phyloP scores from a whole-genome alignment of 2,797 vertebrate species.

The Vireo griseus region DNA sequence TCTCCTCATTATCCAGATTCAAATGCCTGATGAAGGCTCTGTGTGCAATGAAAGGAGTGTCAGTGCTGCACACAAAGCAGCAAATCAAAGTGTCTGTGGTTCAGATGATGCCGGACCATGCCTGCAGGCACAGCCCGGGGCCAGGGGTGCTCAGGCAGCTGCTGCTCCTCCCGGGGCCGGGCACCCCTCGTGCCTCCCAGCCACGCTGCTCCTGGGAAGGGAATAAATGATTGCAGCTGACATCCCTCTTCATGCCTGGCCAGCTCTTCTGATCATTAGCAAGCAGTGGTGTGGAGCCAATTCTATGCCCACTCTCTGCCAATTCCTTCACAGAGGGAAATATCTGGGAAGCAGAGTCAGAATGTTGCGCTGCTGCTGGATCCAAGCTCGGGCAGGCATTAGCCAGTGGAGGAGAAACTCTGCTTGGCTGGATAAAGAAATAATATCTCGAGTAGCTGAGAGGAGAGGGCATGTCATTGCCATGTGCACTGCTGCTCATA shows the following conservation, averaged over 20 bases:
- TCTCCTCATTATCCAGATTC: constrained; percentile 32
- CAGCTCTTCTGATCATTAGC: constrained; percentile 23
- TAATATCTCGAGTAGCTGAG: background rate
- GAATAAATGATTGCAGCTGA: constrained; percentile 35
- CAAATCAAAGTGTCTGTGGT: background rate
- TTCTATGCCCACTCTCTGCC: background rate
- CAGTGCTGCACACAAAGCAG: background rate
- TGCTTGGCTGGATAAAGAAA: background rate
- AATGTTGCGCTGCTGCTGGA: background rate
- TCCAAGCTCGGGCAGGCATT: background rate
- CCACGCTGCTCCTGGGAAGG: background rate
- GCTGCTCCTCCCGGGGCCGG: background rate
- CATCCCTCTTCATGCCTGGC: constrained; percentile 24
- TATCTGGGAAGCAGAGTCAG: background rate
- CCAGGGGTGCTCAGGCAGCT: background rate
- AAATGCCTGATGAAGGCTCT: background rate
- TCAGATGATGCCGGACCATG: background rate
- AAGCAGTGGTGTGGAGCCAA: constrained; percentile 26
- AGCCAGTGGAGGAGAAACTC: background rate
- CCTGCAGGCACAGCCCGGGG: background rate
- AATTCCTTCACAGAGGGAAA: background rate
- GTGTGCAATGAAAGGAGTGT: background rate
- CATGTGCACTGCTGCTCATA: background rate
- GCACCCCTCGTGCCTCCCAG: background rate
- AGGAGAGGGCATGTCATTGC: background rate